Percentiles rank a stretch among this genome's conserved stretches.
phyloP scores from a whole-genome alignment of 2,797 vertebrate species.

The Acestrorhynchus altus region DNA sequence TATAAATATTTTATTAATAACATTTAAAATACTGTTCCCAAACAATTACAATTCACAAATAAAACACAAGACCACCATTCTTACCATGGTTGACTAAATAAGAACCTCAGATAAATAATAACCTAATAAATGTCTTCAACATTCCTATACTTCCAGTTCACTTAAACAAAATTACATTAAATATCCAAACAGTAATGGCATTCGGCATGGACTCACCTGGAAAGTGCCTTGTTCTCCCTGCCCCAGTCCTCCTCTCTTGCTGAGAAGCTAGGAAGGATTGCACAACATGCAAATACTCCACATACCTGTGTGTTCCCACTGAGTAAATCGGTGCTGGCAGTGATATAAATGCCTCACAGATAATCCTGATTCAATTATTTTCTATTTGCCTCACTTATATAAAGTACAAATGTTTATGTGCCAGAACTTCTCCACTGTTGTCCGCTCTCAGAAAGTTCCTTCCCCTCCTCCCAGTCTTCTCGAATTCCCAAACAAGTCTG shows the following conservation, averaged over 20 bases:
- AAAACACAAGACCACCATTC: neutral
- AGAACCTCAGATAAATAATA: neutral
- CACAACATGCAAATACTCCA: slow-evolving; percentile 71
- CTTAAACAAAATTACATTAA: too few species aligned
- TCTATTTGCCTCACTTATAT: slow-evolving; percentile 51
- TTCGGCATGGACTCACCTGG: slow-evolving; percentile 73
- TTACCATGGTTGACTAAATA: slow-evolving; percentile 32
- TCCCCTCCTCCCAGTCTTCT: slow-evolving; percentile 70
- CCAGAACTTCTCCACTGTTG: slow-evolving; percentile 62
- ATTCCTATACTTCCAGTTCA: too few species aligned
- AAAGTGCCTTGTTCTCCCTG: slow-evolving; percentile 62
- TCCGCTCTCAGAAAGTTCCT: slow-evolving; percentile 55
- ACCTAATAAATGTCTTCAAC: slow-evolving; percentile 9
- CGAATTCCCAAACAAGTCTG: slow-evolving; percentile 87
- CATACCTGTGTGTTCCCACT: slow-evolving; percentile 60
- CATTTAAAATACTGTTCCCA: too few species aligned
- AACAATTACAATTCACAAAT: neutral
- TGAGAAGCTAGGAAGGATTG: slow-evolving; percentile 68
- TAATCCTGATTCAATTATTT: slow-evolving; percentile 48
- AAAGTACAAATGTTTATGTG: slow-evolving; percentile 66
- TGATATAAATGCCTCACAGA: slow-evolving; percentile 52
- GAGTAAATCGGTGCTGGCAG: slow-evolving; percentile 58
- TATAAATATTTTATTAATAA: too few species aligned
- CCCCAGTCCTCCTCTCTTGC: slow-evolving; percentile 35
- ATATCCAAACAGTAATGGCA: slow-evolving; percentile 22